These are phyloP conservation scores for Polypedilum vanderplanki DNA, from an alignment of 1,140 invertebrate species.

Conservation along the genomic window DNA sequence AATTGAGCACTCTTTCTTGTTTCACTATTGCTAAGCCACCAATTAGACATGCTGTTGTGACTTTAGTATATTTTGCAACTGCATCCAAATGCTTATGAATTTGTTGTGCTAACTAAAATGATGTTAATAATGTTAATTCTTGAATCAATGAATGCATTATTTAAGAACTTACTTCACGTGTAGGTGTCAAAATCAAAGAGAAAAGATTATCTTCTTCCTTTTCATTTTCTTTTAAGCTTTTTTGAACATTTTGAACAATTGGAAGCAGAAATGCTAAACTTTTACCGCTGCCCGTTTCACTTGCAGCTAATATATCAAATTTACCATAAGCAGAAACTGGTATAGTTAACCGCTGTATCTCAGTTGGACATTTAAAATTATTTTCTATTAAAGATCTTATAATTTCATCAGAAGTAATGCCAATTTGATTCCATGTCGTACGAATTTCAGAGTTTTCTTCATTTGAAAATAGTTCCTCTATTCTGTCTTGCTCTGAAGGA, in stretches of 20 bases:
- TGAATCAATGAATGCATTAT: no score
- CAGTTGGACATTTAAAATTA: slow-evolving; percentile 73
- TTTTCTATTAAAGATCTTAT: slow-evolving; percentile 66
- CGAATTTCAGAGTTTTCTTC: slow-evolving; percentile 44
- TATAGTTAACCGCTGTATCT: slow-evolving; percentile 70
- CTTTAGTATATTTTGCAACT: slow-evolving; percentile 69
- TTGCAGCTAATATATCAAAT: slow-evolving; percentile 85
- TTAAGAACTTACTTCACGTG: slow-evolving; percentile 69
- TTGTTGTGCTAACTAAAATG: slow-evolving; percentile 72
- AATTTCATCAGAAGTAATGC: slow-evolving; percentile 59
- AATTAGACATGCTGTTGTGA: slow-evolving; percentile 65
- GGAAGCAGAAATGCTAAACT: slow-evolving; percentile 95
- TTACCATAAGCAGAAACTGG: slow-evolving; percentile 77
- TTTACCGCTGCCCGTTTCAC: slow-evolving; percentile 97
- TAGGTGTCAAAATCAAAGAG: slow-evolving; percentile 87
- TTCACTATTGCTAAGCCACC: slow-evolving; percentile 88
- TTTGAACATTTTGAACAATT: slow-evolving; percentile 49
- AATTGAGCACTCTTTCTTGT: slow-evolving; percentile 76
- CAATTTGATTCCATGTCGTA: slow-evolving; percentile 62
- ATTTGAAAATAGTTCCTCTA: not conserved
- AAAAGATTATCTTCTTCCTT: slow-evolving; percentile 51
- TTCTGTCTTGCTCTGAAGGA: not conserved
- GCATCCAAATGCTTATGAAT: slow-evolving; percentile 77
- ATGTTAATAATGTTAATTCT: no score
- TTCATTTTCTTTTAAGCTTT: slow-evolving; percentile 39